phyloP scores from a whole-genome alignment of 2,113 vertebrate genomes.

The Perccottus glenii region DNA sequence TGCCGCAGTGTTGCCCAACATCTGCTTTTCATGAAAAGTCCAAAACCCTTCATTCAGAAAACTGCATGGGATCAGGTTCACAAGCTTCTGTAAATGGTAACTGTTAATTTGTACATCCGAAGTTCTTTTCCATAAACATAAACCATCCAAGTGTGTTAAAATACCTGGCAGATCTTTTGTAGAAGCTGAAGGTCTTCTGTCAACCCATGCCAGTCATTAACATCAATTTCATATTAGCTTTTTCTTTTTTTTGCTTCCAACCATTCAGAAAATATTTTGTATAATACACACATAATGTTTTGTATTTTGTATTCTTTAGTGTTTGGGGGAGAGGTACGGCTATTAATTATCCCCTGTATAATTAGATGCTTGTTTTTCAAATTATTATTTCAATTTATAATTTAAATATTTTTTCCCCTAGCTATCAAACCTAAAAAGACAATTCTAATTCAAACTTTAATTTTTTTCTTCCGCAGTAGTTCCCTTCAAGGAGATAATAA shows the following conservation, averaged over 20 bases:
- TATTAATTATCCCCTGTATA: too few relatives aligned
- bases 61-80: constrained; percentile 77
- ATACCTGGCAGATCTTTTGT: constrained; percentile 59
- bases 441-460: too few relatives aligned
- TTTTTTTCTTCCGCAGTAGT: too few relatives aligned
- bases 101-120: constrained; percentile 83
- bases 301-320: too few relatives aligned
- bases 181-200: constrained; percentile 21
- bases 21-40: constrained; percentile 76
- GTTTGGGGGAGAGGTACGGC: too few relatives aligned
- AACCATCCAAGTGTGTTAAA: constrained; percentile 69
- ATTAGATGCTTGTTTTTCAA: too few relatives aligned
- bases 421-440: too few relatives aligned
- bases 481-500: too few relatives aligned
- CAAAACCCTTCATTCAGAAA: constrained; percentile 67
- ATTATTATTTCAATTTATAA: too few relatives aligned
- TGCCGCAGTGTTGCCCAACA: constrained; percentile 65
- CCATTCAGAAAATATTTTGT: constrained; percentile 12
- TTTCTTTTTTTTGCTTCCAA: constrained; percentile 14
- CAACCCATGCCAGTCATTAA: constrained; percentile 15
- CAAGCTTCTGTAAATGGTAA: constrained; percentile 76
- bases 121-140: constrained; percentile 74
- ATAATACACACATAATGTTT: too few relatives aligned
- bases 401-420: too few relatives aligned
- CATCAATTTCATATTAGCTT: constrained; percentile 35